Conservation (phyloP, 2,113 vertebrate species). For the Platysteira castanea region DNA sequence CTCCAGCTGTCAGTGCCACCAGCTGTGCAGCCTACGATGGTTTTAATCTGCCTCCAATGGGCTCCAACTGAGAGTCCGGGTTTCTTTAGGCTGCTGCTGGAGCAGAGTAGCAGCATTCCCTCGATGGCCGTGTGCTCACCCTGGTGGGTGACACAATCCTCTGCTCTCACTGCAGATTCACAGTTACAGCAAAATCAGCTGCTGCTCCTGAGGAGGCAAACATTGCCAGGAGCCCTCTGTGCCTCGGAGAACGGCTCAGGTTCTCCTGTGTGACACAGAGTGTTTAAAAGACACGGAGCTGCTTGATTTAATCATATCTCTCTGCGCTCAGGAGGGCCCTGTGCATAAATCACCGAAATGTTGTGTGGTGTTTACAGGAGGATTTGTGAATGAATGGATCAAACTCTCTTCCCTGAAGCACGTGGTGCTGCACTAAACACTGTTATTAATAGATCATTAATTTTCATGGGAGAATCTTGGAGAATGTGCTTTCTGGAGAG, state of each 20-base stretch:
- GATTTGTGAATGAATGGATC: neutral
- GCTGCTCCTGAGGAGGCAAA: neutral
- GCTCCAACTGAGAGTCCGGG: neutral
- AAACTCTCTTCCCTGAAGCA: neutral
- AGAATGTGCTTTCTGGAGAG: neutral
- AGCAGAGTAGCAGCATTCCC: neutral
- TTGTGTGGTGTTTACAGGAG: neutral
- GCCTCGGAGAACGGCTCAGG: neutral
- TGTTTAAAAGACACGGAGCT: neutral
- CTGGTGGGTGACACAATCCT: neutral
- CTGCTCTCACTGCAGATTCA: neutral
- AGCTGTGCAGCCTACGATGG: neutral
- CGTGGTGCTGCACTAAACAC: rapidly evolving
- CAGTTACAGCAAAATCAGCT: neutral
- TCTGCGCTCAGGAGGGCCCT: neutral
- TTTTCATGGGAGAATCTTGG: neutral
- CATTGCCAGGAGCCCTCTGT: neutral
- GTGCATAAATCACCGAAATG: neutral
- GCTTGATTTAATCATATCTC: neutral
- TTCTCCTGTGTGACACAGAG: neutral
- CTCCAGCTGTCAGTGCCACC: neutral
- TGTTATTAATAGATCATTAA: neutral
- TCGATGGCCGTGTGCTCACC: neutral
- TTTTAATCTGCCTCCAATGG: neutral
- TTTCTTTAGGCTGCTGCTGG: neutral